Evolutionary conservation across 2,113 vertebrate genomes (phyloP).

Genomic region (Urocolius indicus): DNA sequence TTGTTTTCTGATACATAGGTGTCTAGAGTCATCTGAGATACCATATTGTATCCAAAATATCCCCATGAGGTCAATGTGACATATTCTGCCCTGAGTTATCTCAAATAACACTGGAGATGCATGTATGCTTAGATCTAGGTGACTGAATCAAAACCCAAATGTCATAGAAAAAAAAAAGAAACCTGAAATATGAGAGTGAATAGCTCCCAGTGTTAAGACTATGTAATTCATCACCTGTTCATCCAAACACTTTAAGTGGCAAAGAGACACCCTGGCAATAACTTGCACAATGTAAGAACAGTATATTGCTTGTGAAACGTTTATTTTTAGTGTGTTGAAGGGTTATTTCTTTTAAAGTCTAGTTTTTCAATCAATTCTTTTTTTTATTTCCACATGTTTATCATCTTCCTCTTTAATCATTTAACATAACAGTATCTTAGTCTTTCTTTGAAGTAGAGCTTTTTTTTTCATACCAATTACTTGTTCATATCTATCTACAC

Average conservation of each 20-base stretch:
- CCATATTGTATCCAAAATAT: not conserved
- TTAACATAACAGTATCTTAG: not conserved
- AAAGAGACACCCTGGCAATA: not conserved
- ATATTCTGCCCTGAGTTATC: fast-evolving
- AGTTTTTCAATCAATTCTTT: not conserved
- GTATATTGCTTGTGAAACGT: not conserved
- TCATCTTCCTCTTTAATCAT: not conserved
- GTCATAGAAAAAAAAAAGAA: not conserved
- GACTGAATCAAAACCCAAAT: not conserved
- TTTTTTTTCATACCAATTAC: not conserved
- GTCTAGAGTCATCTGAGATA: not conserved
- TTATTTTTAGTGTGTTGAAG: not conserved
- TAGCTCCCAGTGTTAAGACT: not conserved
- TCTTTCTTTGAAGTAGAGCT: not conserved
- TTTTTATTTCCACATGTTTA: not conserved
- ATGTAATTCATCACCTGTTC: not conserved
- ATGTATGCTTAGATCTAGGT: not conserved
- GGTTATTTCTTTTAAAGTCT: not conserved
- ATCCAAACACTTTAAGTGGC: not conserved
- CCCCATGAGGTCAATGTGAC: not conserved
- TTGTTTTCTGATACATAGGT: not conserved
- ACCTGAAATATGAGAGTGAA: not conserved
- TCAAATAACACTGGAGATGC: not conserved
- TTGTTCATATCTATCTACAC: not conserved
- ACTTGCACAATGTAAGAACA: not conserved